A percentile compares a stretch with the other conserved stretches of the same genome.
Conservation (phyloP, 2,113 vertebrate genomes). For the Vombatus ursinus region DNA sequence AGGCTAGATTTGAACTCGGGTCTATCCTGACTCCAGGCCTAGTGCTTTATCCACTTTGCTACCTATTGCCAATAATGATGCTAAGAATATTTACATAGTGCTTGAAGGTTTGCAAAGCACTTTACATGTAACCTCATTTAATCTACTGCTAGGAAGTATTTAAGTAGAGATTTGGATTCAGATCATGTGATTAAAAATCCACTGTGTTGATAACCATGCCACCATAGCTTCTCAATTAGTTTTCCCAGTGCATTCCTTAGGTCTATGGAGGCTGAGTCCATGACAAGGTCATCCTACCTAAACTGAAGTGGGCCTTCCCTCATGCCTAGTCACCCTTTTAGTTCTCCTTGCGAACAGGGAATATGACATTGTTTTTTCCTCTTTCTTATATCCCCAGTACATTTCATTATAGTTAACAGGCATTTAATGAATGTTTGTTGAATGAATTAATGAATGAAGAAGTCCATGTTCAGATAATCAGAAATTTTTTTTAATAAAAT, state of each 20-base stretch:
- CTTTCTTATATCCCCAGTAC: neutral
- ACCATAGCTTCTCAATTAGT: neutral
- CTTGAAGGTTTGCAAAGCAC: neutral
- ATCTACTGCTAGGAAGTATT: neutral
- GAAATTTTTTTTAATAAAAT: conserved; percentile 5
- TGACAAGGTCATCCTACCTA: neutral
- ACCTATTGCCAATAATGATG: neutral
- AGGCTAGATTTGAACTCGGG: neutral
- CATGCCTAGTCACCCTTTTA: neutral
- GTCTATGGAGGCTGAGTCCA: neutral
- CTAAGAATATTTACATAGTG: neutral
- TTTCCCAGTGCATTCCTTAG: neutral
- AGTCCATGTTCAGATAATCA: neutral
- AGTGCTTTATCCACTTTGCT: neutral
- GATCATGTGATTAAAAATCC: neutral
- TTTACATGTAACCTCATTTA: neutral
- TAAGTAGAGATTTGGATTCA: neutral
- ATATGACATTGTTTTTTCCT: neutral
- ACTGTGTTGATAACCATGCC: neutral
- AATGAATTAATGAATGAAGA: neutral
- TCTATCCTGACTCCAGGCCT: neutral
- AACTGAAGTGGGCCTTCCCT: neutral
- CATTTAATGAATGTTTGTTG: neutral
- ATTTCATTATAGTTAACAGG: neutral
- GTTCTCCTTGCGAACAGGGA: neutral